Evolutionary conservation across 2,797 vertebrate species (phyloP).

Genomic region (Steatocranus sp.): DNA sequence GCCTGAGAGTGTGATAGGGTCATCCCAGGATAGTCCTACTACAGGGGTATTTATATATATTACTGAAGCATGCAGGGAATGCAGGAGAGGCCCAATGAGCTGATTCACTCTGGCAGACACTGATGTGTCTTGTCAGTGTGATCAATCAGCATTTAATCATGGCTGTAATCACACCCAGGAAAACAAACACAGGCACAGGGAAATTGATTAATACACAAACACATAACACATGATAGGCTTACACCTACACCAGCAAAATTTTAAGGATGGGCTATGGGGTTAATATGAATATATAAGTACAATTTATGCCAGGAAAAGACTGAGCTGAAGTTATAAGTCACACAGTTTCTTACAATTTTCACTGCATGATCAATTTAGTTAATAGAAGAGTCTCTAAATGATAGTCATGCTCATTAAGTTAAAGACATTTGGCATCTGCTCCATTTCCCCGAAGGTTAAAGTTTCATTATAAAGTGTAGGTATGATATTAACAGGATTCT

Average conservation of each 20-base stretch:
- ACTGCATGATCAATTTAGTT: neutral
- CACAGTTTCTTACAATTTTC: neutral
- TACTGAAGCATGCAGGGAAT: neutral
- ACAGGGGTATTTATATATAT: slow-evolving; percentile 1
- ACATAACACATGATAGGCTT: neutral
- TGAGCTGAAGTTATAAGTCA: neutral
- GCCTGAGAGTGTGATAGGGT: slow-evolving; percentile 29
- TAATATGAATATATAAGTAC: neutral
- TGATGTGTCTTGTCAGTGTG: slow-evolving; percentile 49
- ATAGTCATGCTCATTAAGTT: neutral
- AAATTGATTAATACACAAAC: neutral
- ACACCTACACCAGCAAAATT: neutral
- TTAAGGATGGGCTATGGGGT: neutral
- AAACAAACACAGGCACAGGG: slow-evolving; percentile 10
- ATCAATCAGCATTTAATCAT: slow-evolving; percentile 62
- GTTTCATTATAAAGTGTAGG: neutral
- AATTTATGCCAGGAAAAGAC: neutral
- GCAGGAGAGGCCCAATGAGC: slow-evolving; percentile 7
- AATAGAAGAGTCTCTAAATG: neutral
- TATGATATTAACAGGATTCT: neutral
- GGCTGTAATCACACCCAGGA: slow-evolving; percentile 22
- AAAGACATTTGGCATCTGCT: neutral
- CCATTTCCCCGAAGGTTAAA: neutral
- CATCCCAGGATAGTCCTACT: neutral
- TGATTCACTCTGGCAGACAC: slow-evolving; percentile 41